Base-by-base conservation (phyloP, 1,140 invertebrate species). In the Drosophila paulistorum region DNA sequence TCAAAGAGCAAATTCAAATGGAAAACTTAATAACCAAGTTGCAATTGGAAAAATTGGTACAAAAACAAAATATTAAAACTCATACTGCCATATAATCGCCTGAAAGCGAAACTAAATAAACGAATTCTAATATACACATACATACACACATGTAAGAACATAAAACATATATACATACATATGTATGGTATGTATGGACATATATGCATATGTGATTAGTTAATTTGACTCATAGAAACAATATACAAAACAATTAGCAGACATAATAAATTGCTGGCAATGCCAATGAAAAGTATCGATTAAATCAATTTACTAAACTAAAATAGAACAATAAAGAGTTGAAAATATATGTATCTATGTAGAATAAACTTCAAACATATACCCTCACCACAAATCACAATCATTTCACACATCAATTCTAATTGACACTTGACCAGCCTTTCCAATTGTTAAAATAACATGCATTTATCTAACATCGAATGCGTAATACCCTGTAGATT, bases 1-100 rank as follows among this genome's bases (percentile, higher is more conserved):
- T 77, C 74, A 77, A 77, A 77, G 74, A 76, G 74, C 74, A 61
- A 68, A 75, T 75, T 75, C 72, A 58, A 37, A 66, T 55, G 68
- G 17, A 51, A 62, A 75, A 68, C 65, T 55, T 75, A 75, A 75
- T 75, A 75, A 75, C 73, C 45, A 51, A 23, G 10, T 23, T 75
- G 51, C 11, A 60, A 77, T 77, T 54, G 74, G 51, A 59, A 51
- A 51, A 51, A 51, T 17, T 48, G 45, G 45, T 14, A 48, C 14
- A 14, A 51, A 51, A 51, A 37, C 7, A 37, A 37, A 51, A 17
- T 48, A 17, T 48, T 14, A 9, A 48, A 48, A 48, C 14, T 9
- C 14, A 48, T 20, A 14, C 14, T 48, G 45, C 17, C 13, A 20
- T 17, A 4, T 9, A 51, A 51, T 51, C 9, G 9, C 45, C 45